Conservation (phyloP, 2,797 vertebrate genomes). For the Xiphophorus birchmanni region DNA sequence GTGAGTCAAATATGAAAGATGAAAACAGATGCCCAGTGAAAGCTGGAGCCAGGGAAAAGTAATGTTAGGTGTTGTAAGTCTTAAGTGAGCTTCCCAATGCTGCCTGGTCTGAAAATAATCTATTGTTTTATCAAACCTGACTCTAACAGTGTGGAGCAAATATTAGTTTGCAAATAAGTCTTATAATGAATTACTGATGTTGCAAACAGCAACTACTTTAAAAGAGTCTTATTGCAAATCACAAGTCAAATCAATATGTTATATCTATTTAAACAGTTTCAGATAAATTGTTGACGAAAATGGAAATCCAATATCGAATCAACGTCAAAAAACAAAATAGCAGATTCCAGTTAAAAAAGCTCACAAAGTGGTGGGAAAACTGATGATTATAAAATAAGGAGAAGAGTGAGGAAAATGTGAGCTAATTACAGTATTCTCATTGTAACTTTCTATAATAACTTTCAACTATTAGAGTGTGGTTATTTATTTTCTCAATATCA, state of each 20-base stretch:
- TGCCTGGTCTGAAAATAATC: not conserved
- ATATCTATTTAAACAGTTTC: not conserved
- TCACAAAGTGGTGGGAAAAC: not conserved
- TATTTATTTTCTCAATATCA: not conserved
- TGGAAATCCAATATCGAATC: not conserved
- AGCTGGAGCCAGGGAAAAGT: conserved; percentile 9
- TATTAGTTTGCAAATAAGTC: not conserved
- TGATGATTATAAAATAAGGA: not conserved
- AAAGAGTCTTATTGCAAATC: not conserved
- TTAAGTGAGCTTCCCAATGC: conserved; percentile 7
- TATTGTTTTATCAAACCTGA: not conserved
- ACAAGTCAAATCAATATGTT: not conserved
- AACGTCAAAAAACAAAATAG: not conserved
- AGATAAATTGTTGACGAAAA: not conserved
- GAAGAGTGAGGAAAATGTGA: not conserved
- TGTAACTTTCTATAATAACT: not conserved
- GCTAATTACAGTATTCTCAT: not conserved
- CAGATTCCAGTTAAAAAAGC: not conserved
- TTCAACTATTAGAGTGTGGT: not conserved
- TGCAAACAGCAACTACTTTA: not conserved
- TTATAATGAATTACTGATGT: not conserved
- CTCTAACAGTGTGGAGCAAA: not conserved
- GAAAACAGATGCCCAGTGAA: conserved; percentile 42
- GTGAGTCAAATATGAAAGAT: conserved; percentile 22
- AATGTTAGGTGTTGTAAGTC: conserved; percentile 29